Evolutionary conservation across 2,113 vertebrate species (phyloP), one percentile per base, ranked within the genome.

Genomic region (Nettapus auritus): DNA sequence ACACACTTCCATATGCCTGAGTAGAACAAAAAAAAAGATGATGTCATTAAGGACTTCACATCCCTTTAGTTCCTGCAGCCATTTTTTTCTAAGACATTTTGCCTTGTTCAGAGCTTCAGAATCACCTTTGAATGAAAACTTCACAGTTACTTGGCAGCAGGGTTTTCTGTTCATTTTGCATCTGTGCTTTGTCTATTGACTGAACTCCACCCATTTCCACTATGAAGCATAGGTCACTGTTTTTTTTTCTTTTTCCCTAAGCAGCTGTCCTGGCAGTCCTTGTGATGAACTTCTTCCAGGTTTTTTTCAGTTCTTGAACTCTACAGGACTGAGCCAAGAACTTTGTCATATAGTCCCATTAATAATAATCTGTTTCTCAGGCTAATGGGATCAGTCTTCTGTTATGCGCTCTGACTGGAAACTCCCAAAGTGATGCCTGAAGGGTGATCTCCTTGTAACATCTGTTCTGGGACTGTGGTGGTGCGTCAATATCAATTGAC

Each of bases 221-320:
- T 11, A 8, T 46, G 76, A 80, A 70, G 29, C n/a, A 15, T 38
- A 64, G 74, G 50, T 67, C 56, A 59, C 50, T 59, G 70, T 55
- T 88, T 79, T 92, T 79, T 92, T 82, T 91, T 34, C 42, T 71
- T 73, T 64, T 66, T 59, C 82, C 33, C 42, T 36, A 2, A 46
- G 21, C 94, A 96, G 93, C 92, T 96, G 93, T 93, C 80, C 85
- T 96, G 91, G 82, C 85, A 96, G 68, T 80, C 60, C 44, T 83
- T 56, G 34, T 34, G 9, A 34, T 71, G 89, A 95, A 83, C 53
- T 75, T 75, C 60, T 95, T 88, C 86, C 79, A 90, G 60, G 64
- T 70, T 89, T 93, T 7, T 75, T 93, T 81, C 82, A 86, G 68
- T 59, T 57, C 69, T 84, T 80, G 59, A 75, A 48, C 62, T 90